A percentile compares a stretch with the other conserved stretches of the same genome.
Evolutionary conservation across 2,113 vertebrate species (phyloP).

Genomic region (Pipa parva): DNA sequence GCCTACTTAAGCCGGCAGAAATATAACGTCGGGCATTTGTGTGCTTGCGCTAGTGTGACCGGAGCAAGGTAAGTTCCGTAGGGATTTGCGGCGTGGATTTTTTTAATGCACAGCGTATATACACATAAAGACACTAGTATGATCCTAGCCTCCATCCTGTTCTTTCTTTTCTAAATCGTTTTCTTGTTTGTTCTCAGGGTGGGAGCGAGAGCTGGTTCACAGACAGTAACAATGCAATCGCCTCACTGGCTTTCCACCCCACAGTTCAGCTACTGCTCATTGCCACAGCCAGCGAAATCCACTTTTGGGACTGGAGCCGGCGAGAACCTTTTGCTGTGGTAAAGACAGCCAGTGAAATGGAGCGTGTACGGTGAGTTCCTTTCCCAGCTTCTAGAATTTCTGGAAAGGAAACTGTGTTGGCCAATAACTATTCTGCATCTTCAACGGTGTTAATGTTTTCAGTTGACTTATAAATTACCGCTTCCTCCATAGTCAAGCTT

Average conservation of each 20-base stretch:
- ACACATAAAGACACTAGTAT: too few relatives aligned
- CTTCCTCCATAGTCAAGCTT: too few relatives aligned
- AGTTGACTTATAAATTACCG: too few relatives aligned
- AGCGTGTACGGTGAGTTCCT: constrained; percentile 82
- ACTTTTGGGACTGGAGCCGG: constrained; percentile 99
- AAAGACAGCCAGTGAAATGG: constrained; percentile 93
- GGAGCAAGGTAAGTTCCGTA: neutral
- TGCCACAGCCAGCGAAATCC: constrained; percentile 95
- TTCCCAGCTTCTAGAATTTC: neutral
- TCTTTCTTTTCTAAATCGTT: neutral
- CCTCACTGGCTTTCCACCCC: constrained; percentile 93
- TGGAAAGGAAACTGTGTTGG: neutral
- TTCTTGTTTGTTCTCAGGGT: constrained; percentile 63
- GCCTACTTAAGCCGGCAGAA: too few relatives aligned
- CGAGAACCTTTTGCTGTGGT: constrained; percentile 95
- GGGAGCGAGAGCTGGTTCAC: constrained; percentile 99
- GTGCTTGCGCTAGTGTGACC: too few relatives aligned
- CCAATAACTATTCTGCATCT: too few relatives aligned
- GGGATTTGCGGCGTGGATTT: neutral
- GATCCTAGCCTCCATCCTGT: neutral
- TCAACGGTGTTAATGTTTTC: too few relatives aligned
- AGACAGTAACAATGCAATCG: constrained; percentile 96
- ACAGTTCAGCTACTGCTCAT: constrained; percentile 96
- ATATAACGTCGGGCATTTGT: too few relatives aligned
- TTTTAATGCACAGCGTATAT: too few relatives aligned